Base-by-base conservation (phyloP, 2,113 vertebrate genomes). In the Oncorhynchus tshawytscha region DNA sequence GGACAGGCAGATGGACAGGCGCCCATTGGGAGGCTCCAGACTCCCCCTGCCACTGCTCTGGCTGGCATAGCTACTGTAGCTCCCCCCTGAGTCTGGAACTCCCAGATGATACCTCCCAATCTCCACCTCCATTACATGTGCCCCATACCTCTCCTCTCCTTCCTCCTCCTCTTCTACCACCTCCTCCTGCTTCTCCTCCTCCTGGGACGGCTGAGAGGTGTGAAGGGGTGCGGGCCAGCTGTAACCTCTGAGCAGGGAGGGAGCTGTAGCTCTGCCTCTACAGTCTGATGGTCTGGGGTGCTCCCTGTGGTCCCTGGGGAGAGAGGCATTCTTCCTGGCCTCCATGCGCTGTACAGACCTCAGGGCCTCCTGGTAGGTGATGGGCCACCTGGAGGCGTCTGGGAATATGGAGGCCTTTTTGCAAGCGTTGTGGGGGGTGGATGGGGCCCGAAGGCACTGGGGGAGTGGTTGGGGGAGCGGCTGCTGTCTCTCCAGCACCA, bases 41-140 rank as follows among this genome's bases (percentile, higher is more conserved):
- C 94, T 94, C 9, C 94, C 93, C 45, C 91, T 84, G 12, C 94
- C 94, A 27, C 94, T 94, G 86, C 94, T 54, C 51, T 54, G 51
- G 51, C 51, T 94, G 49, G 93, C 91, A 12, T 91, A 94, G 59
- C 94, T 94, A 76, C 86, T 90, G 84, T 92, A 94, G 75, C 87
- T 90, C 62, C 91, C 82, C 20, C 90, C 89, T 0, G 85, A 85
- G 16, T 91, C 90, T 2, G 81, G 80, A n/a, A 69, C 75, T 8
- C 77, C 86, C 11, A 83, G 76, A 1, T 74, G 88, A 49, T 70
- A 72, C 48, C 65, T 72, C 54, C 70, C 34, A 7, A 80, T 72
- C 73, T 82, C 88, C 2, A 77, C 74, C 20, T 88, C 87, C 27
- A 82, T 74, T 20, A 87, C 78, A 2, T 24, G 57, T 24, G 16